A percentile compares a stretch with the other conserved stretches of the same genome.
Conservation (phyloP, 2,797 vertebrate genomes). For the Coracias cyanogaster region DNA sequence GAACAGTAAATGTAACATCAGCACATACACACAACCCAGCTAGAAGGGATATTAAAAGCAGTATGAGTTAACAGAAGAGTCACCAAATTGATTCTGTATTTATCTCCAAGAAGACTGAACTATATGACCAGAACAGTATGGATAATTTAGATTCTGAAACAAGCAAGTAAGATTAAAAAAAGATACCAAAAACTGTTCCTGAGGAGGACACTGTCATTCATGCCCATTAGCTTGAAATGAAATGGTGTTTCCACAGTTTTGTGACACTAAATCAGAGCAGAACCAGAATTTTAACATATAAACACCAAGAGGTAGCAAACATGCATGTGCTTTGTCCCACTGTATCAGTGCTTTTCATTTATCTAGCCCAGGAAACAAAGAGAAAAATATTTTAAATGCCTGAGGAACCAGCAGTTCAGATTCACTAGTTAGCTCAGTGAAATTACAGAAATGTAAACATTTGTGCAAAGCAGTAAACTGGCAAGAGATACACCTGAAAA, state of each 20-base stretch:
- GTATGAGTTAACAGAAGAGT: neutral
- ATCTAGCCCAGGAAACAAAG: neutral
- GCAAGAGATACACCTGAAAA: neutral
- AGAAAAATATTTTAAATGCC: neutral
- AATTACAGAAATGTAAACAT: neutral
- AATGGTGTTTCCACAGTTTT: neutral
- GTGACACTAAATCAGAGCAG: neutral
- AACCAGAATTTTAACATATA: neutral
- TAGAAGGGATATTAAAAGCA: neutral
- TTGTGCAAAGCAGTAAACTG: neutral
- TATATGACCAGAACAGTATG: neutral
- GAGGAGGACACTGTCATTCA: neutral
- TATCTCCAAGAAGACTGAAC: neutral
- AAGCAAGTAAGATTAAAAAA: neutral
- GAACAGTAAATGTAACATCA: neutral
- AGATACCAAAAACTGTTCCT: neutral
- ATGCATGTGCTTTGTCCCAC: accelerated
- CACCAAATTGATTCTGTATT: neutral
- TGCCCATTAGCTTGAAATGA: neutral
- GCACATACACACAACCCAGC: neutral
- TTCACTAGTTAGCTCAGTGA: neutral
- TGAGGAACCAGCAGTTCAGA: neutral
- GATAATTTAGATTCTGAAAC: neutral
- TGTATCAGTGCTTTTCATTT: neutral
- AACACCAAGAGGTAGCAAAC: neutral